These are phyloP conservation scores for Eupithecia subumbrata DNA, from an alignment of 2,888 invertebrate species.

Conservation along the genomic window DNA sequence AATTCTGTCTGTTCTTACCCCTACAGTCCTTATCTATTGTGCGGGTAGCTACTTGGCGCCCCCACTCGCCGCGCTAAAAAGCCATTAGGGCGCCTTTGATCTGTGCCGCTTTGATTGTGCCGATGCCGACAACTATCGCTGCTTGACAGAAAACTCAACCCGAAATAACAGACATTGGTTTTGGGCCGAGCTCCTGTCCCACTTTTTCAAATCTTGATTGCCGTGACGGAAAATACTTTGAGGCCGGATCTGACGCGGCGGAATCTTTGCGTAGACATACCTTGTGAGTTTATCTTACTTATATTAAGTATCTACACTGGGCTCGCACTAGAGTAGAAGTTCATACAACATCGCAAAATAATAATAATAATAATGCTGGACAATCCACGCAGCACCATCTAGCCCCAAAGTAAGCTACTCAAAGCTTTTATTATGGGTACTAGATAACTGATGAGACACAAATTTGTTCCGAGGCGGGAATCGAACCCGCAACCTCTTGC, in stretches of 20 bases:
- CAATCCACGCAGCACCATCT: too few species aligned
- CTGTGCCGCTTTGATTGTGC: conserved; percentile 73
- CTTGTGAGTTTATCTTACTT: background rate
- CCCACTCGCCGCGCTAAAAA: conserved; percentile 67
- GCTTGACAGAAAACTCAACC: conserved; percentile 20
- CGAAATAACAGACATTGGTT: conserved; percentile 20
- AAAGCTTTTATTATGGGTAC: too few species aligned
- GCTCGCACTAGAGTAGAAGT: background rate
- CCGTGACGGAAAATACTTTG: background rate
- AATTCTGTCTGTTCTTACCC: conserved; percentile 1
- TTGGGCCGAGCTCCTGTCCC: background rate
- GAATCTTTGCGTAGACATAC: background rate
- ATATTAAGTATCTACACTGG: background rate
- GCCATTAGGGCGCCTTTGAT: conserved; percentile 78
- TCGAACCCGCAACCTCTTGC: too few species aligned
- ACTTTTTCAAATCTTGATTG: background rate
- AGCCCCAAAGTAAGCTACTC: too few species aligned
- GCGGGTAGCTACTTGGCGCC: conserved; percentile 62
- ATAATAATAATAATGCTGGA: too few species aligned
- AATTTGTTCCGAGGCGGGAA: too few species aligned
- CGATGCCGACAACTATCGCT: conserved; percentile 57
- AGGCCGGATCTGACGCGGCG: background rate
- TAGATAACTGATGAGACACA: too few species aligned
- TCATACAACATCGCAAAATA: background rate
- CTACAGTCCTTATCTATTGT: conserved; percentile 27